Evolutionary conservation across 2,888 invertebrate genomes (phyloP).

Genomic region (Brenthis daphne): DNA sequence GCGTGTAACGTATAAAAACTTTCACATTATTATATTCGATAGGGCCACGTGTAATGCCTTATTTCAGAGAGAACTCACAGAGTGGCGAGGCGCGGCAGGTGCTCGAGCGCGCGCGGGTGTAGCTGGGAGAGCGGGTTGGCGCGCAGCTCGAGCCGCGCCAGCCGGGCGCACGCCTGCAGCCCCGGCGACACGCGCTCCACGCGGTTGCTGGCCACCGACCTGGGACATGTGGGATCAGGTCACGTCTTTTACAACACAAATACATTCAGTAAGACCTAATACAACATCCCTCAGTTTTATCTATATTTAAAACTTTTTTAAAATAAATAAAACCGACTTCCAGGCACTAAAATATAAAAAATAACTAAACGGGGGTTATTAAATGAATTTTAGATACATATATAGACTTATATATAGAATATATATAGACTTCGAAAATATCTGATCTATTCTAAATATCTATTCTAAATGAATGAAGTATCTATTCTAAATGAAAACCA

Average conservation of each 20-base stretch:
- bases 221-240: constrained; percentile 53
- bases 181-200: constrained; percentile 89
- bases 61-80: constrained; percentile 55
- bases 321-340: too few relatives aligned
- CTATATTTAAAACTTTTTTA: too few relatives aligned
- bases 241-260: constrained; percentile 7
- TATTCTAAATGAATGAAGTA: too few relatives aligned
- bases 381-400: too few relatives aligned
- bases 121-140: constrained; percentile 90
- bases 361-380: too few relatives aligned
- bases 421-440: too few relatives aligned
- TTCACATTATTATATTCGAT: too few relatives aligned
- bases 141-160: constrained; percentile 90
- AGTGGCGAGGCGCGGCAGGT: constrained; percentile 84
- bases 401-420: too few relatives aligned
- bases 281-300: not conserved
- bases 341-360: too few relatives aligned
- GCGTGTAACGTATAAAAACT: too few relatives aligned
- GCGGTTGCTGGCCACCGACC: constrained; percentile 92
- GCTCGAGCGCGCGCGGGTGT: constrained; percentile 86
- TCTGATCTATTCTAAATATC: too few relatives aligned
- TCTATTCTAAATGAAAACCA: too few relatives aligned
- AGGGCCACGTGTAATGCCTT: not conserved
- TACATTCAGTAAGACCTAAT: not conserved
- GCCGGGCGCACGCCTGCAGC: constrained; percentile 85